Evolutionary conservation across 2,888 invertebrate genomes (phyloP).

Genomic region (Lumbricus terrestris): DNA sequence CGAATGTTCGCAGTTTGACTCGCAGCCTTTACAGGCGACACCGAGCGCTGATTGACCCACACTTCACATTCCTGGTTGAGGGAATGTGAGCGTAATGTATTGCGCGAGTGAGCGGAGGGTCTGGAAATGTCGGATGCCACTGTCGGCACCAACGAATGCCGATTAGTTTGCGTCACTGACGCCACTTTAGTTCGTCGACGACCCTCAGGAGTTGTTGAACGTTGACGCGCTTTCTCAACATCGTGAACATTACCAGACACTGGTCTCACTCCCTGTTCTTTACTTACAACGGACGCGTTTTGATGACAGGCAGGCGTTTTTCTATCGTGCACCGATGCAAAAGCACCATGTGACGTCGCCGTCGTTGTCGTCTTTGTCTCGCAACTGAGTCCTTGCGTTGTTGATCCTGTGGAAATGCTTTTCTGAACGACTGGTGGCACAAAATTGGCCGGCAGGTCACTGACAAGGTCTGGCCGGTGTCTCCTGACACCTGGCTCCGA

Average conservation of each 20-base stretch:
- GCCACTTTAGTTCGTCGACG: background rate
- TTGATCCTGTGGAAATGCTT: background rate
- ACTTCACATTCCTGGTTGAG: background rate
- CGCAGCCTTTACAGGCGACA: background rate
- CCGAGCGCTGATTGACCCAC: background rate
- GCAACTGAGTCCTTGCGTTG: background rate
- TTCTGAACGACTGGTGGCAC: background rate
- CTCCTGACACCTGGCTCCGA: slow-evolving; percentile 44
- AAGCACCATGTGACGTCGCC: background rate
- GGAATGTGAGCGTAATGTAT: background rate
- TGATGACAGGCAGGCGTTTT: background rate
- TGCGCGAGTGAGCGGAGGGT: background rate
- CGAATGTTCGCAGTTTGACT: background rate
- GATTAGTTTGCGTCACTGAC: background rate
- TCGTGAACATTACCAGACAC: background rate
- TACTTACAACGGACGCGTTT: background rate
- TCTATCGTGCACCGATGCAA: background rate
- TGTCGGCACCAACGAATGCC: background rate
- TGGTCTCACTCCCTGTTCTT: background rate
- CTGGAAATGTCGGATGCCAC: background rate
- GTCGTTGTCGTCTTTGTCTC: background rate
- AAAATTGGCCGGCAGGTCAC: slow-evolving; percentile 48
- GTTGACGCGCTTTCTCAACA: background rate
- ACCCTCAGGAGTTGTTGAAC: background rate
- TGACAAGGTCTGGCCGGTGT: slow-evolving; percentile 57